phyloP scores from a whole-genome alignment of 2,113 vertebrate genomes.

The Gallinago media region DNA sequence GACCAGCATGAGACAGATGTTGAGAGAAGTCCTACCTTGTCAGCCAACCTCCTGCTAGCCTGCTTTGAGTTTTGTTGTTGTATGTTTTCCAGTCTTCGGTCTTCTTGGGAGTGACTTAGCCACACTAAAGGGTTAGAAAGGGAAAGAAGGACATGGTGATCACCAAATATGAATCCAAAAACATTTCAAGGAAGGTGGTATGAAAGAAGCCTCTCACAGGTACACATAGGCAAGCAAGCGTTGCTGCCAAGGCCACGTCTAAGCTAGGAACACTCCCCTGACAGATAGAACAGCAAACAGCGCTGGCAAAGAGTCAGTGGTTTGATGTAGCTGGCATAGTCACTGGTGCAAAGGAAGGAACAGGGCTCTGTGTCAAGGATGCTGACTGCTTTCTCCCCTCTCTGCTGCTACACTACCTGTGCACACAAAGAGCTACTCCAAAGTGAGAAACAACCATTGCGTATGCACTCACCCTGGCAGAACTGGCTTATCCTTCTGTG shows the following conservation, averaged over 20 bases:
- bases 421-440: neutral
- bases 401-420: neutral
- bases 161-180: neutral
- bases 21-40: conserved; percentile 3
- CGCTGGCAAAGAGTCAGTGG: neutral
- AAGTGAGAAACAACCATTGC: fast-evolving
- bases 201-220: neutral
- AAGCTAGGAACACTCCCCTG: neutral
- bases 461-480: neutral
- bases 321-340: neutral
- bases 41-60: neutral
- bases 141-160: neutral
- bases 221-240: neutral
- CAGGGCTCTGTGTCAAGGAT: neutral
- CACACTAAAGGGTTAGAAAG: neutral
- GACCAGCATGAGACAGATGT: conserved; percentile 17
- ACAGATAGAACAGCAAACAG: neutral
- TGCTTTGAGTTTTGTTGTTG: neutral
- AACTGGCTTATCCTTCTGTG: neutral
- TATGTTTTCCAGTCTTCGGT: neutral
- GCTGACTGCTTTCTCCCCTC: neutral
- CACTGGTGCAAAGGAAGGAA: neutral
- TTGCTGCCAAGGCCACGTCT: neutral
- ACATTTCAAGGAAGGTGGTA: neutral
- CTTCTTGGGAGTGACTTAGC: neutral